A percentile compares a stretch with the other conserved stretches of the same genome.
Evolutionary conservation across 2,797 vertebrate species (phyloP).

Genomic region (Phoeniculus purpureus): DNA sequence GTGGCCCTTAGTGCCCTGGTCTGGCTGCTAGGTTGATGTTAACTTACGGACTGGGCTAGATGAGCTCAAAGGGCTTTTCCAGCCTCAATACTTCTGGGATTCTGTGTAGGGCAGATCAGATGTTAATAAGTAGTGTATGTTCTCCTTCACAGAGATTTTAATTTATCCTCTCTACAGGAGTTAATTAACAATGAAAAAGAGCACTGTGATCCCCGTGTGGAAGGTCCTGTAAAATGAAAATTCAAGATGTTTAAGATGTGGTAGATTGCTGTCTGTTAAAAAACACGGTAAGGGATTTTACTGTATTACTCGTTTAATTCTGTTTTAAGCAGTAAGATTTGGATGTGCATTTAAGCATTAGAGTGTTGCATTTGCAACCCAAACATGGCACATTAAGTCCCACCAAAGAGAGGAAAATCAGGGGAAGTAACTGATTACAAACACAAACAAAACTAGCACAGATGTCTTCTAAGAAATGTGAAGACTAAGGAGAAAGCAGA

Average conservation of each 20-base stretch:
- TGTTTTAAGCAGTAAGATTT: background rate
- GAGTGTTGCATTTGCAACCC: background rate
- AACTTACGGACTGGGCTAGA: too few relatives aligned
- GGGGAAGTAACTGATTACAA: background rate
- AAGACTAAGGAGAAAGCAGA: background rate
- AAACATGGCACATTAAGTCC: background rate
- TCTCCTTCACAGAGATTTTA: background rate
- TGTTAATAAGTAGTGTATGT: background rate
- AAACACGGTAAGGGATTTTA: background rate
- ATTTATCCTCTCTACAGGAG: background rate
- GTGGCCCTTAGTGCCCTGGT: too few relatives aligned
- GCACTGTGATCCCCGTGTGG: background rate
- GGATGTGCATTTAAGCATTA: background rate
- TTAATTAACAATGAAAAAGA: slow-evolving; percentile 24
- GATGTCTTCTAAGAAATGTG: background rate
- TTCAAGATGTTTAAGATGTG: background rate
- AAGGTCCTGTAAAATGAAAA: background rate
- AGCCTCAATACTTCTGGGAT: too few relatives aligned
- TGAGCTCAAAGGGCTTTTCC: too few relatives aligned
- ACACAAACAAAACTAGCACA: background rate
- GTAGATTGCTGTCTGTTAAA: background rate
- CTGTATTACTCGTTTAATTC: background rate
- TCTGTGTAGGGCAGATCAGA: background rate
- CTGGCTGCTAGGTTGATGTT: too few relatives aligned
- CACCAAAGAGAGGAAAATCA: background rate